Evolutionary conservation across 2,888 invertebrate genomes (phyloP).

Genomic region (Uropetala carovei): DNA sequence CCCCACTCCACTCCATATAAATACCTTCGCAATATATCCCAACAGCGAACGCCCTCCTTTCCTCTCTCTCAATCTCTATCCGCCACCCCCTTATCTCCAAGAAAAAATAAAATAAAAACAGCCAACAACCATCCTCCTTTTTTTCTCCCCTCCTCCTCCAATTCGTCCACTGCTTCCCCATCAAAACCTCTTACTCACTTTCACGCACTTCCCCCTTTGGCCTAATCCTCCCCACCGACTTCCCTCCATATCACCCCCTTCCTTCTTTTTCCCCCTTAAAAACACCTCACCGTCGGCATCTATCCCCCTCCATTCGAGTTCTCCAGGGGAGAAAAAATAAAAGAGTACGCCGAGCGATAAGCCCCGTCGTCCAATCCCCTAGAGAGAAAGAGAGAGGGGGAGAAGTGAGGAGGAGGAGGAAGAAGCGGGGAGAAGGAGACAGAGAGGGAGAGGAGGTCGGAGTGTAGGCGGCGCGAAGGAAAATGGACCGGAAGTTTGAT

Average conservation of each 20-base stretch:
- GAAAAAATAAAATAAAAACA: neutral
- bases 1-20: conserved; percentile 56
- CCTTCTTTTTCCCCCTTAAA: neutral
- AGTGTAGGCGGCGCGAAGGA: conserved; percentile 19
- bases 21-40: conserved; percentile 57
- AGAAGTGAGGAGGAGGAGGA: neutral
- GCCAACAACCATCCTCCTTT: neutral
- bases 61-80: conserved; percentile 51
- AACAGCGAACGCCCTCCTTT: conserved; percentile 3
- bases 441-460: neutral
- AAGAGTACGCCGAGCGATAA: conserved; percentile 45
- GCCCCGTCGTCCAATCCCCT: conserved; percentile 45
- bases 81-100: conserved; percentile 17
- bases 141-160: neutral
- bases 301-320: neutral
- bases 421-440: neutral
- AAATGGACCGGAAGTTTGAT: conserved; percentile 46
- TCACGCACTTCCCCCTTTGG: neutral
- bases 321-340: neutral
- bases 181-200: neutral
- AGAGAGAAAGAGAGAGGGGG: neutral
- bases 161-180: neutral
- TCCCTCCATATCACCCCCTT: neutral
- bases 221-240: neutral
- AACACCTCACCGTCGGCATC: no score